phyloP scores from a whole-genome alignment of 1,140 invertebrate genomes.

The Brachionus manjavacas region DNA sequence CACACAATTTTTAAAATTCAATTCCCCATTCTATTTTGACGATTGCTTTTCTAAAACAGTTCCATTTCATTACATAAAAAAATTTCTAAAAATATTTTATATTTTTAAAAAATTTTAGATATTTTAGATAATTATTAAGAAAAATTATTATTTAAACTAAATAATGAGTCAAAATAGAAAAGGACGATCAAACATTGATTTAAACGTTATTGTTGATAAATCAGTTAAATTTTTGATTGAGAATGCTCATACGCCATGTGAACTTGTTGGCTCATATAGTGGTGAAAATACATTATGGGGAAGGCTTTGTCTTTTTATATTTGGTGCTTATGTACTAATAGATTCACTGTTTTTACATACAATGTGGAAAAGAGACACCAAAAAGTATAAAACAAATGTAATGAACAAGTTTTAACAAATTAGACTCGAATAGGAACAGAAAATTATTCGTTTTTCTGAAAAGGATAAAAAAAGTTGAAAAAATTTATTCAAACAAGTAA shows the following conservation, averaged over 20 bases:
- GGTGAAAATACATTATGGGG: conserved; percentile 1
- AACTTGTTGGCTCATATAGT: neutral
- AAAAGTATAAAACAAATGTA: neutral
- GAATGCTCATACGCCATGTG: neutral
- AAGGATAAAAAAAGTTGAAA: neutral
- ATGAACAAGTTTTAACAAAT: neutral
- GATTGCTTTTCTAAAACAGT: neutral
- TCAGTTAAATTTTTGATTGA: neutral
- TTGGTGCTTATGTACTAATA: neutral
- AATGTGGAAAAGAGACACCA: conserved; percentile 13
- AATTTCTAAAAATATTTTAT: neutral
- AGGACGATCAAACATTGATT: neutral
- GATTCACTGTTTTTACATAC: neutral
- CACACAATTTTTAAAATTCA: too few relatives aligned
- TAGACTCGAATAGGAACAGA: too few relatives aligned
- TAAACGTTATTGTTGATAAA: neutral
- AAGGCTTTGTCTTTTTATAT: neutral
- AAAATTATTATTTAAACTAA: neutral
- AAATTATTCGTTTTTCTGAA: neutral
- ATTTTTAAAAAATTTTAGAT: neutral
- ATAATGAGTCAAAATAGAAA: neutral
- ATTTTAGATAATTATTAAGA: neutral
- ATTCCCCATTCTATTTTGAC: neutral
- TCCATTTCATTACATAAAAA: neutral
- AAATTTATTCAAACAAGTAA: neutral